These are phyloP conservation scores for Rhinichthys osculus DNA, from an alignment of 2,797 vertebrate species.

Conservation along the genomic window DNA sequence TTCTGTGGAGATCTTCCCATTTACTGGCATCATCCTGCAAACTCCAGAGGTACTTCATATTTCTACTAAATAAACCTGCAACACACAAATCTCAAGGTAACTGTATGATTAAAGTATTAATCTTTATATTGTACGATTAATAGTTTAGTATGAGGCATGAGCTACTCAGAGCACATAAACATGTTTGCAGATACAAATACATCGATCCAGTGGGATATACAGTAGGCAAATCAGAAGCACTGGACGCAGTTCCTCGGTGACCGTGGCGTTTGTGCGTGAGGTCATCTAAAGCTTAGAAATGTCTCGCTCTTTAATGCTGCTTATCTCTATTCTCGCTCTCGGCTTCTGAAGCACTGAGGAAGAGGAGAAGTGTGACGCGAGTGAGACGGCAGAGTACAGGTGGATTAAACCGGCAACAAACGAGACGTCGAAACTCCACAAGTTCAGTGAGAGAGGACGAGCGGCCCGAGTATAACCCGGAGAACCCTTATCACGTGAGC, in stretches of 20 bases:
- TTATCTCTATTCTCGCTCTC: background rate
- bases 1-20: slow-evolving; percentile 88
- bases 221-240: background rate
- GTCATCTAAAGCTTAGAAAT: background rate
- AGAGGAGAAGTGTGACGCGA: slow-evolving; percentile 81
- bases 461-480: slow-evolving; percentile 81
- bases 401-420: slow-evolving; percentile 72
- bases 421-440: slow-evolving; percentile 65
- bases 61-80: background rate
- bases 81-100: background rate
- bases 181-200: background rate
- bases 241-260: background rate
- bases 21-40: slow-evolving; percentile 88
- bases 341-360: slow-evolving; percentile 82
- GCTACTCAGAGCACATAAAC: background rate
- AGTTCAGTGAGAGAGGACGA: slow-evolving; percentile 70
- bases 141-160: background rate
- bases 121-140: background rate
- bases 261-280: background rate
- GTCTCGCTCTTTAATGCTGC: background rate
- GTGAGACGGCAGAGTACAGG: slow-evolving; percentile 78
- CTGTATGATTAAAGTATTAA: no score
- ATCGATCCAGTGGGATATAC: no score
- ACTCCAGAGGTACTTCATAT: slow-evolving; percentile 83
- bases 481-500: slow-evolving; percentile 93